Conservation (phyloP, 2,888 invertebrate species). For the Noctua comes region DNA sequence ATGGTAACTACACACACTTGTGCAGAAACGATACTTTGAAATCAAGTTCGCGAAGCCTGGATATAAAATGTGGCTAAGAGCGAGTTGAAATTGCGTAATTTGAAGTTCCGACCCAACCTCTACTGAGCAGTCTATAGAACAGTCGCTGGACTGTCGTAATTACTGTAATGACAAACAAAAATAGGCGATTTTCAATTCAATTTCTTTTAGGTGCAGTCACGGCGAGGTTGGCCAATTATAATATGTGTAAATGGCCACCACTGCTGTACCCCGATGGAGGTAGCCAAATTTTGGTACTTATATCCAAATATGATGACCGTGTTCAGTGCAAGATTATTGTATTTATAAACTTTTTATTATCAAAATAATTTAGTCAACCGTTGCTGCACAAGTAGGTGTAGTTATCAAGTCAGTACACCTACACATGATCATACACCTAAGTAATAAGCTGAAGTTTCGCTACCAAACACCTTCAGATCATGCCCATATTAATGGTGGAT, state of each 20-base stretch:
- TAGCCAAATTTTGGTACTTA: not conserved
- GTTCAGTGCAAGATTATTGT: not conserved
- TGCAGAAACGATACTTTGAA: not conserved
- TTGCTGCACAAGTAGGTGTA: constrained; percentile 36
- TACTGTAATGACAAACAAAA: not conserved
- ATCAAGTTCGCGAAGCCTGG: not conserved
- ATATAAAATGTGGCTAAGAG: not conserved
- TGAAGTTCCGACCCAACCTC: not conserved
- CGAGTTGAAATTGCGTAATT: not conserved
- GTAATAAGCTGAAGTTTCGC: constrained; percentile 20
- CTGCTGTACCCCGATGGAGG: not conserved
- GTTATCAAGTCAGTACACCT: constrained; percentile 24
- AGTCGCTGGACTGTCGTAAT: not conserved
- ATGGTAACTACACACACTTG: constrained; percentile 28
- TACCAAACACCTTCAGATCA: not conserved
- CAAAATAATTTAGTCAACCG: not conserved
- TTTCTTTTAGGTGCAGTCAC: no score
- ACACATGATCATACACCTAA: constrained; percentile 35
- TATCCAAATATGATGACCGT: not conserved
- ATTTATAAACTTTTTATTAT: not conserved
- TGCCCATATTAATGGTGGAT: not conserved
- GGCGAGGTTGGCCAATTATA: not conserved
- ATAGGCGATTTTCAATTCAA: not conserved
- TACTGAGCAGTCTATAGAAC: not conserved
- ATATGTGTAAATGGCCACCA: not conserved